Conservation (phyloP, 2,888 invertebrate genomes). For the Sipha maydis region DNA sequence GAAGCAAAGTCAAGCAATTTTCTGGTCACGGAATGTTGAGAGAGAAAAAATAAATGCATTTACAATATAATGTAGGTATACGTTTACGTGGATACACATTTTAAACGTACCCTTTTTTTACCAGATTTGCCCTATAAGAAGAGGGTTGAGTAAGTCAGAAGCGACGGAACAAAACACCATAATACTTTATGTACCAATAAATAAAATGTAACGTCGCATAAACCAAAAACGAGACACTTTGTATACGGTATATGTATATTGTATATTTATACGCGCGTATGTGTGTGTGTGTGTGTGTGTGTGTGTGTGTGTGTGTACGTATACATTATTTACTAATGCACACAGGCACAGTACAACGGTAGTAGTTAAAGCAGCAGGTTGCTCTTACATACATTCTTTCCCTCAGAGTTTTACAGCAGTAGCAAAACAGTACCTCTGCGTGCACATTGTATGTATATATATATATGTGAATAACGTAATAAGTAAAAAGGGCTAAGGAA, state of each 20-base stretch:
- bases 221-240: conserved; percentile 40
- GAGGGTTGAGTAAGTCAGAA: conserved; percentile 54
- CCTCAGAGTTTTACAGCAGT: not conserved
- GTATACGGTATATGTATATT: no score
- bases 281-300: not conserved
- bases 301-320: not conserved
- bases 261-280: not conserved
- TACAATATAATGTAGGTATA: not conserved
- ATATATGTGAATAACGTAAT: not conserved
- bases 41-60: not conserved
- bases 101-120: conserved; percentile 53
- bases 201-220: conserved; percentile 52
- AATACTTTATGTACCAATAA: conserved; percentile 60
- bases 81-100: not conserved
- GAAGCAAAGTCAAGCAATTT: conserved; percentile 51
- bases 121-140: not conserved
- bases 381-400: conserved; percentile 14
- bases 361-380: conserved; percentile 41
- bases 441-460: conserved; percentile 9
- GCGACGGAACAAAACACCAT: conserved; percentile 26
- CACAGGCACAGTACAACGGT: not conserved
- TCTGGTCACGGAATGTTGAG: conserved; percentile 23
- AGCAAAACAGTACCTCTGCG: conserved; percentile 14
- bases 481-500: conserved; percentile 18
- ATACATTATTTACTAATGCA: not conserved